Percentiles rank a stretch among this genome's conserved stretches.
Evolutionary conservation across 30 jellyfish, hydroid and myxozoan species (phyloP).

Genomic region (Aurelia sp.): DNA sequence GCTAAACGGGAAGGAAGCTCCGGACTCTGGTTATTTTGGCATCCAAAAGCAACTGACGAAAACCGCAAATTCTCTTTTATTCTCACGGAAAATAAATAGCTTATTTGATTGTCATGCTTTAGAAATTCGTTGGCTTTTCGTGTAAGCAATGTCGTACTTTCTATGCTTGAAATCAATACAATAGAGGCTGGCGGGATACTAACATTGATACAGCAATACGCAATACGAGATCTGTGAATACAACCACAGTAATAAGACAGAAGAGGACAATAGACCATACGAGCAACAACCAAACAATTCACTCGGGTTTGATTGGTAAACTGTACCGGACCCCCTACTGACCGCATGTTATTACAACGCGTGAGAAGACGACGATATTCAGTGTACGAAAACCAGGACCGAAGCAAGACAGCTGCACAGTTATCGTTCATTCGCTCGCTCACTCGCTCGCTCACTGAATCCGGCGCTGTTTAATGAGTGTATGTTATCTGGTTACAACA

Average conservation of each 20-base stretch:
- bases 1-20: conserved; percentile 79
- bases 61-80: conserved; percentile 63
- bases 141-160: background rate
- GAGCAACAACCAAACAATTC: conserved; percentile 21
- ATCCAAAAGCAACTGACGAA: conserved; percentile 70
- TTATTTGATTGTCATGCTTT: conserved; percentile 42
- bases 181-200: conserved; percentile 60
- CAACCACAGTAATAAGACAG: no score
- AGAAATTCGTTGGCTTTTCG: conserved; percentile 40
- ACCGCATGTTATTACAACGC: conserved; percentile 66
- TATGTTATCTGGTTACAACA: conserved; percentile 22
- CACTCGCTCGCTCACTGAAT: background rate
- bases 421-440: conserved; percentile 5
- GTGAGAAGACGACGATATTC: conserved; percentile 51
- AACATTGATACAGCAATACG: conserved; percentile 66
- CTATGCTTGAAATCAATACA: conserved; percentile 11
- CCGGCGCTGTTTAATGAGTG: background rate
- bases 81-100: conserved; percentile 68
- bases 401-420: conserved; percentile 25
- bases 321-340: conserved; percentile 77
- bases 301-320: conserved; percentile 62
- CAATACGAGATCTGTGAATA: background rate
- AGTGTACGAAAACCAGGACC: conserved; percentile 17
- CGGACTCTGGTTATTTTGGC: conserved; percentile 53
- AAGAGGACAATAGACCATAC: background rate